Base-by-base conservation (phyloP, 2,113 vertebrate species). In the Narcine bancroftii region DNA sequence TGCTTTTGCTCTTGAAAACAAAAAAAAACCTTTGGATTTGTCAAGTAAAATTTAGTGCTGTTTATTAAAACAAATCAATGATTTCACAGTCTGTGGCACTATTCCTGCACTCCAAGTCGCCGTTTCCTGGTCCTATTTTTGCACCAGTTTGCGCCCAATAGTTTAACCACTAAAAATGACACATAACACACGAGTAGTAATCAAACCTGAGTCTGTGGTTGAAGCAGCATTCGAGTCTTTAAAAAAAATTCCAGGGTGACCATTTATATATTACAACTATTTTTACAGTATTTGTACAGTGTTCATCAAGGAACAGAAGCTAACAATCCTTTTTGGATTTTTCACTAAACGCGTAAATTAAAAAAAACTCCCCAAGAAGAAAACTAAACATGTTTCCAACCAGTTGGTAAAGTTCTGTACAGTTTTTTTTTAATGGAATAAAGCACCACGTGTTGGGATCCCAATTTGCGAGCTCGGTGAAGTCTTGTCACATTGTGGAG, bases 161-260 rank as follows among this genome's bases (percentile, higher is more conserved):
- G 93, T 94, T n/a, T 94, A 94, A 92, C 94, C 94, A 95, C 95
- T 92, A 91, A 69, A 91, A 75, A 92, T 92, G n/a, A 92, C 92
- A 92, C 69, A 91, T 69, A 95, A 94, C 95, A 94, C 94, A 96
- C 95, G 95, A 93, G 92, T 93, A 95, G 95, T 95, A 96, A 95
- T 97, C 95, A 96, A 97, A 96, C 98, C 98, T 99, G 98, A 99
- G 98, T 98, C 97, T 97, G 96, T 97, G 96, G 96, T 96, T 96
- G 97, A n/a, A 99, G 98, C 98, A 99, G 98, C 98, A 98, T 97
- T 95, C 96, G 96, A 97, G 97, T 98, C 97, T 97, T 97, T 96
- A 96, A 91, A 91, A 91, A 87, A 91, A 97, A 96, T 97, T 97
- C 97, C 97, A 97, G 96, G 95, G 97, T 97, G 96, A 97, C 95